A percentile compares a stretch with the other conserved stretches of the same genome.
These are phyloP conservation scores for Monomorium pharaonis DNA, from an alignment of 1,140 invertebrate species.

Conservation along the genomic window DNA sequence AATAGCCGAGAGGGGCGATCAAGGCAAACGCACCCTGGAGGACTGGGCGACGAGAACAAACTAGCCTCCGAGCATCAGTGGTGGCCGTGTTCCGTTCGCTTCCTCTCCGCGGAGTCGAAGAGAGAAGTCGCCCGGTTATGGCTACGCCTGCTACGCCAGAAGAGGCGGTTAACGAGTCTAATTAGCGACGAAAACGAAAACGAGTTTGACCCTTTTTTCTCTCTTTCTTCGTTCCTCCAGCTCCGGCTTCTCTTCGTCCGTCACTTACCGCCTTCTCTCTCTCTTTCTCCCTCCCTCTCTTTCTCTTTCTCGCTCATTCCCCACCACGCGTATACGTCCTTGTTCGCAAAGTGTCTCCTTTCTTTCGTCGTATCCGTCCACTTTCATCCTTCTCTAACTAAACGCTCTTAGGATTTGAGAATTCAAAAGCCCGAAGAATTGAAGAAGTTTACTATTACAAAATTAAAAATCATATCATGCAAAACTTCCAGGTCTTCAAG, in stretches of 20 bases:
- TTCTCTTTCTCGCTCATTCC: conserved; percentile 39
- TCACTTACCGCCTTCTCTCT: conserved; percentile 48
- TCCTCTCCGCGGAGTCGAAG: conserved; percentile 71
- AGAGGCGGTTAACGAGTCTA: conserved; percentile 85
- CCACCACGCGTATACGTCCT: conserved; percentile 8
- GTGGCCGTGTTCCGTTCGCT: conserved; percentile 71
- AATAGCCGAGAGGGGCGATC: conserved; percentile 75
- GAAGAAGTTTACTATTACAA: neutral
- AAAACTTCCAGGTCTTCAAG: neutral
- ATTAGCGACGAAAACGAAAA: conserved; percentile 86
- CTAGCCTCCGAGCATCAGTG: conserved; percentile 79
- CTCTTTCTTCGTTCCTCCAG: conserved; percentile 72
- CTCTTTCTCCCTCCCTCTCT: neutral
- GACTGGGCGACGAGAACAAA: conserved; percentile 81
- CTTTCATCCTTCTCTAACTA: conserved; percentile 57
- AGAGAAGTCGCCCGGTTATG: conserved; percentile 81
- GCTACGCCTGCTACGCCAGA: conserved; percentile 80
- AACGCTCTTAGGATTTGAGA: neutral
- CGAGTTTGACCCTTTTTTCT: conserved; percentile 84
- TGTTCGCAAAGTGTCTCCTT: conserved; percentile 13
- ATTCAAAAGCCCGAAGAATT: neutral
- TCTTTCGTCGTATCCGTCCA: conserved; percentile 15
- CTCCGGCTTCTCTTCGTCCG: conserved; percentile 10
- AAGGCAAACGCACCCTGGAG: conserved; percentile 82
- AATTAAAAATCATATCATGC: neutral